Evolutionary conservation across 2,797 vertebrate genomes (phyloP).

Genomic region (Emydoidea blandingii): DNA sequence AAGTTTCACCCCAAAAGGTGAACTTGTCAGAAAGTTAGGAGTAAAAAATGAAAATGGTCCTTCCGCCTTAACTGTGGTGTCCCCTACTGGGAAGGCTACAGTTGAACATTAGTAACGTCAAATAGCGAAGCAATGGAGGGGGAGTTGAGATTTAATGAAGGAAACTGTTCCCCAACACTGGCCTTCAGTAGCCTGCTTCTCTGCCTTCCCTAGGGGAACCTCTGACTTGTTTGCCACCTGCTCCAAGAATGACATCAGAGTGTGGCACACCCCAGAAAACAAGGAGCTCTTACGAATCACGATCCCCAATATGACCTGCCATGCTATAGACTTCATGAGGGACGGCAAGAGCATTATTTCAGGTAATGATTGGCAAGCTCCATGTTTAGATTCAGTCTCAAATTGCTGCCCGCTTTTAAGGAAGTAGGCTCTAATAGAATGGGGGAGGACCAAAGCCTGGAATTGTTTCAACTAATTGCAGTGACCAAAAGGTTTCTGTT

Average conservation of each 20-base stretch:
- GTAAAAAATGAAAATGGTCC: background rate
- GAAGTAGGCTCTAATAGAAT: background rate
- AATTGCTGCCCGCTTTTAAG: background rate
- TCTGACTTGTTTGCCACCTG: slow-evolving; percentile 92
- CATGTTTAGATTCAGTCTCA: rapidly evolving
- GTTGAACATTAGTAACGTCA: background rate
- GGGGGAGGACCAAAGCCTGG: background rate
- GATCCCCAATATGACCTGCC: slow-evolving; percentile 89
- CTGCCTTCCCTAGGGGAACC: slow-evolving; percentile 79
- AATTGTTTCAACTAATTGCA: background rate
- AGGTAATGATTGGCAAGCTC: slow-evolving; percentile 71
- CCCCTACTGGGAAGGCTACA: background rate
- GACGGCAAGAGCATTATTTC: slow-evolving; percentile 92
- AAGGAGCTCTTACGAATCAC: slow-evolving; percentile 89
- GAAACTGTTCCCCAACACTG: background rate
- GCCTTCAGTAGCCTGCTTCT: background rate
- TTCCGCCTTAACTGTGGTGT: background rate
- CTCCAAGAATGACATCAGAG: slow-evolving; percentile 87
- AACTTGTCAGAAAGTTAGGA: background rate
- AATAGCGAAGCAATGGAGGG: background rate
- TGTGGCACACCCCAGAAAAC: slow-evolving; percentile 87
- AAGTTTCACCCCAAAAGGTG: background rate
- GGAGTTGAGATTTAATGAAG: background rate
- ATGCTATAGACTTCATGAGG: slow-evolving; percentile 85
- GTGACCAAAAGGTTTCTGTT: background rate